These are phyloP conservation scores for Grammomys surdaster DNA, from an alignment of 2,113 vertebrate species.

Conservation along the genomic window DNA sequence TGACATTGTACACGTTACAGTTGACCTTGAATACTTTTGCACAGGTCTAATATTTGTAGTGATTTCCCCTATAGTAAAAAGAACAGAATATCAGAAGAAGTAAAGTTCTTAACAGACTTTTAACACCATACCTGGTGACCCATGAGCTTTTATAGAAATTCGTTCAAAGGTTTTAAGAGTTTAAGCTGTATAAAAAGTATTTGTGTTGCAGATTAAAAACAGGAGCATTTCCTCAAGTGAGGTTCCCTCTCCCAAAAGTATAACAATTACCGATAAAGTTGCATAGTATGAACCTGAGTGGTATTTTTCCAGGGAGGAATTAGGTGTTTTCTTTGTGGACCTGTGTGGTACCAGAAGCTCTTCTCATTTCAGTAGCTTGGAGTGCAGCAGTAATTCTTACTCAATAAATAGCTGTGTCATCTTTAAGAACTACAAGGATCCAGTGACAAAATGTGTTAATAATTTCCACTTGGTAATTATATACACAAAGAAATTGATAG, in stretches of 20 bases:
- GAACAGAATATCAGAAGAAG: not conserved
- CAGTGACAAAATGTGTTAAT: constrained; percentile 56
- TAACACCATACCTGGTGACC: not conserved
- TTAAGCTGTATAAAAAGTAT: not conserved
- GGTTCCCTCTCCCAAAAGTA: not conserved
- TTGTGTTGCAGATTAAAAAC: not conserved
- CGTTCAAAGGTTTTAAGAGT: not conserved
- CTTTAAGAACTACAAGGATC: constrained; percentile 79
- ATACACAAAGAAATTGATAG: not conserved
- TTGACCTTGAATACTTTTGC: not conserved
- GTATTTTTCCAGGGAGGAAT: not conserved
- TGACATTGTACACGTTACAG: not conserved
- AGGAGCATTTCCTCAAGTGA: not conserved
- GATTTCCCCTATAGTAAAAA: not conserved
- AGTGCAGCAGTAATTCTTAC: constrained; percentile 79
- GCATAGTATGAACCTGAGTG: not conserved
- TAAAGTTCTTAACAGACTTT: not conserved
- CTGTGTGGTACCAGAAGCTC: constrained; percentile 36
- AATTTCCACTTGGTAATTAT: constrained; percentile 68
- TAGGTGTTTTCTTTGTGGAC: constrained; percentile 51
- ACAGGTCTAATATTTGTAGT: not conserved
- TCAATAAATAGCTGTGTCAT: constrained; percentile 66
- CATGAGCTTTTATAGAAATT: not conserved
- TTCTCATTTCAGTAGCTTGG: constrained; percentile 80
- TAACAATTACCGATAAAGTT: constrained; percentile 33